Evolutionary conservation across 2,113 vertebrate species (phyloP).

Genomic region (Regulus satrapa): DNA sequence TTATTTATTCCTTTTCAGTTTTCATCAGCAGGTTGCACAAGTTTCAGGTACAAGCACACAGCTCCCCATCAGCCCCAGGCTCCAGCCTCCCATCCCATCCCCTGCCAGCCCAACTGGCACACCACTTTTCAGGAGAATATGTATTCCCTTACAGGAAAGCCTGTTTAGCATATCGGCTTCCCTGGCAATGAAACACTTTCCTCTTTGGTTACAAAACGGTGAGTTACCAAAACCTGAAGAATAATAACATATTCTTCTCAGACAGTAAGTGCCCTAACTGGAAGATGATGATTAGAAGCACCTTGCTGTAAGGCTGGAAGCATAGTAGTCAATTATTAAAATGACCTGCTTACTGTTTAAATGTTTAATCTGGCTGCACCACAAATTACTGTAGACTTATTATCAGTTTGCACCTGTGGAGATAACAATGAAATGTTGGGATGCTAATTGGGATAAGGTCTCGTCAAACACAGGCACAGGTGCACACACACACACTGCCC

Average conservation of each 20-base stretch:
- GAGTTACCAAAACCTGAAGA: not conserved
- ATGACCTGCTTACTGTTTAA: not conserved
- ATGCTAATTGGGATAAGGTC: not conserved
- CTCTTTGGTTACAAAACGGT: not conserved
- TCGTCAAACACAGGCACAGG: not conserved
- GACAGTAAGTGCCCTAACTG: not conserved
- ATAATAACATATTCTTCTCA: not conserved
- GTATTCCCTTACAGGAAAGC: not conserved
- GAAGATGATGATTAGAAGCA: not conserved
- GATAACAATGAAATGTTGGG: accelerated
- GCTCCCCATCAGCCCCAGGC: not conserved
- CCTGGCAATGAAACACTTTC: not conserved
- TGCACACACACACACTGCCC: not conserved
- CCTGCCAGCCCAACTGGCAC: not conserved
- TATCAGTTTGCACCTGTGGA: not conserved
- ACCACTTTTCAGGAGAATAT: not conserved
- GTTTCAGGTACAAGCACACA: not conserved
- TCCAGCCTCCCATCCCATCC: not conserved
- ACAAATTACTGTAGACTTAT: not conserved
- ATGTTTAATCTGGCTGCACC: not conserved
- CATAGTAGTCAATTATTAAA: not conserved
- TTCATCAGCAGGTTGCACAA: not conserved
- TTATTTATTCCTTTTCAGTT: not conserved
- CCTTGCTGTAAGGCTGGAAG: not conserved
- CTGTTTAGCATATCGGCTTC: not conserved